These are phyloP conservation scores for Phoxinus phoxinus DNA, from an alignment of 2,113 vertebrate species.

Conservation along the genomic window DNA sequence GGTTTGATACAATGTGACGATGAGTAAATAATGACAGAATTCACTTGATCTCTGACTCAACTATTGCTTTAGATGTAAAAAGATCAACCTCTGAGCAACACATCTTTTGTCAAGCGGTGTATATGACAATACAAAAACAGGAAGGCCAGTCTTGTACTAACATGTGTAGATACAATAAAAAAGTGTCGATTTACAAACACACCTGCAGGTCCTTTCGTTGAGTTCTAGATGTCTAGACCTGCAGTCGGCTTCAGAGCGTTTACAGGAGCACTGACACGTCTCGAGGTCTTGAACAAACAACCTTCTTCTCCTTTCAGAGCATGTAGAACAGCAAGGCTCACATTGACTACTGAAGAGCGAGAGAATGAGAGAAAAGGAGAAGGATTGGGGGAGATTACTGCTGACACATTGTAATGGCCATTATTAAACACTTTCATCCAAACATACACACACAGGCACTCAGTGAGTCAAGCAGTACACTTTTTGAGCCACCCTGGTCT, in stretches of 20 bases:
- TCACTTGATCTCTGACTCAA: neutral
- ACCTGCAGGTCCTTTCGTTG: slow-evolving; percentile 99
- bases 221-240: slow-evolving; percentile 97
- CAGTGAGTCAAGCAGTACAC: slow-evolving; percentile 27
- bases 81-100: neutral
- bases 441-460: slow-evolving; percentile 23
- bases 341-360: slow-evolving; percentile 84
- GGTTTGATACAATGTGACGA: neutral
- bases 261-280: slow-evolving; percentile 99
- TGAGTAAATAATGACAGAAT: neutral
- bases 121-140: neutral
- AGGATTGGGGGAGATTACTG: slow-evolving; percentile 18
- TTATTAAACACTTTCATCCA: slow-evolving; percentile 9
- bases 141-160: slow-evolving; percentile 19
- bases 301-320: slow-evolving; percentile 93
- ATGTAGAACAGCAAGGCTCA: slow-evolving; percentile 94
- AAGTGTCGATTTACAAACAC: slow-evolving; percentile 65
- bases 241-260: slow-evolving; percentile 95
- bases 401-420: neutral
- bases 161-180: neutral
- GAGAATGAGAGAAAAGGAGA: slow-evolving; percentile 76
- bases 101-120: neutral
- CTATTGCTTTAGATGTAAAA: neutral
- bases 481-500: neutral
- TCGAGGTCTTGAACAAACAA: slow-evolving; percentile 94